phyloP scores from a whole-genome alignment of 2,113 vertebrate genomes.

The Kobus ellipsiprymnus region DNA sequence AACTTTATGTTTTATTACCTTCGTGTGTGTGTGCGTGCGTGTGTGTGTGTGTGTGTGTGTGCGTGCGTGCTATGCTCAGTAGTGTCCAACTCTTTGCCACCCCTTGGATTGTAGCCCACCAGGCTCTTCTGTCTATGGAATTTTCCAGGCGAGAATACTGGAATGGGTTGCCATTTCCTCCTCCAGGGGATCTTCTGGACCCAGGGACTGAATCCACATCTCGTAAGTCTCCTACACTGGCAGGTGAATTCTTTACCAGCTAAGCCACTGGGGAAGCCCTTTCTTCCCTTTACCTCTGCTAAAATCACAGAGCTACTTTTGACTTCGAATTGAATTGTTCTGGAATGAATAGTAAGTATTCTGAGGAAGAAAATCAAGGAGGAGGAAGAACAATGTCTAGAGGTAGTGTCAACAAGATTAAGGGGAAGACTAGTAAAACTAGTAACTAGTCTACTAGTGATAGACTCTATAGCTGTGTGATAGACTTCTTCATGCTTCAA shows the following conservation, averaged over 20 bases:
- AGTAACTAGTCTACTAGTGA: neutral
- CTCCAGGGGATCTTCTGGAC: neutral
- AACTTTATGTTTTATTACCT: neutral
- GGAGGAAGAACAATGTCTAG: neutral
- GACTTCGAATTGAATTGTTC: conserved; percentile 2
- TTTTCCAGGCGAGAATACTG: neutral
- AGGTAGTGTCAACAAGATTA: neutral
- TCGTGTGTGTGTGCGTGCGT: neutral
- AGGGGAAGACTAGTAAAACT: neutral
- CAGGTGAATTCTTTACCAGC: neutral
- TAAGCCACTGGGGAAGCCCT: neutral
- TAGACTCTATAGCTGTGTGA: neutral
- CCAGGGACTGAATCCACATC: neutral
- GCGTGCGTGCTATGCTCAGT: fast-evolving
- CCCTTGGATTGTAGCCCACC: neutral
- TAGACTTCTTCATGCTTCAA: neutral
- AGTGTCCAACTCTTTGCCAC: neutral
- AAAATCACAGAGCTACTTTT: neutral
- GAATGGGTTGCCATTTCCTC: neutral
- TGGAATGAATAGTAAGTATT: neutral
- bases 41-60: neutral
- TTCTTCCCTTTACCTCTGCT: neutral
- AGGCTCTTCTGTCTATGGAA: neutral
- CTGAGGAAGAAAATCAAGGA: neutral
- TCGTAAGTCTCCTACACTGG: neutral